Evolutionary conservation across 2,888 invertebrate species (phyloP).

Genomic region (Ptilodon capucinus): DNA sequence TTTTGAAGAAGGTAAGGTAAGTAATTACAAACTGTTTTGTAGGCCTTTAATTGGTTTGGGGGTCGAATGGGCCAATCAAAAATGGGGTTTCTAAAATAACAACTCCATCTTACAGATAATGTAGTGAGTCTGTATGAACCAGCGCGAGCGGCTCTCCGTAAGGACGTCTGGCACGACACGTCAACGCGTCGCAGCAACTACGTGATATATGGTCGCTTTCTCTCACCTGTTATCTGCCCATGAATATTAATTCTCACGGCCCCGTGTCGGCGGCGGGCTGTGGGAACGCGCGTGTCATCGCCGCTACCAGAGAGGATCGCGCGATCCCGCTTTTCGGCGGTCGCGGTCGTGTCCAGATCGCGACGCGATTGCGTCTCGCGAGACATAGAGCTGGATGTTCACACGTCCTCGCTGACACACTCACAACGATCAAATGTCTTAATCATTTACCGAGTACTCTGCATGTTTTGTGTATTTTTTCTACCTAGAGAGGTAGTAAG

Average conservation of each 20-base stretch:
- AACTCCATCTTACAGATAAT: too few relatives aligned
- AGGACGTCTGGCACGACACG: background rate
- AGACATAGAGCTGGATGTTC: background rate
- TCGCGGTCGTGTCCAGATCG: slow-evolving; percentile 13
- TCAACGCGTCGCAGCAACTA: background rate
- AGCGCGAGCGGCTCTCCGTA: too few relatives aligned
- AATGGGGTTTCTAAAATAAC: too few relatives aligned
- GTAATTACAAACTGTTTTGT: too few relatives aligned
- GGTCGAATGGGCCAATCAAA: too few relatives aligned
- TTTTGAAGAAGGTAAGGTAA: too few relatives aligned
- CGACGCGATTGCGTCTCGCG: slow-evolving; percentile 4
- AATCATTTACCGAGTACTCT: background rate
- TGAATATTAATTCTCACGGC: slow-evolving; percentile 48
- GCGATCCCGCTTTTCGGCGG: slow-evolving; percentile 8
- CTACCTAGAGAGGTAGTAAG: too few relatives aligned
- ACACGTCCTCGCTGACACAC: background rate
- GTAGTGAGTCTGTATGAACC: background rate
- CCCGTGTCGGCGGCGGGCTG: background rate
- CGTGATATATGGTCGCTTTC: slow-evolving; percentile 10
- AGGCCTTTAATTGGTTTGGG: too few relatives aligned
- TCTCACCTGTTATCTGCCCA: slow-evolving; percentile 13
- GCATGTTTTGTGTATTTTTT: background rate
- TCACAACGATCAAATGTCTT: background rate
- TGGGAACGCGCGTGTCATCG: background rate
- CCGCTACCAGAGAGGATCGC: slow-evolving; percentile 6